phyloP scores from a whole-genome alignment of 2,797 vertebrate species.

The Pantherophis vulpinus region DNA sequence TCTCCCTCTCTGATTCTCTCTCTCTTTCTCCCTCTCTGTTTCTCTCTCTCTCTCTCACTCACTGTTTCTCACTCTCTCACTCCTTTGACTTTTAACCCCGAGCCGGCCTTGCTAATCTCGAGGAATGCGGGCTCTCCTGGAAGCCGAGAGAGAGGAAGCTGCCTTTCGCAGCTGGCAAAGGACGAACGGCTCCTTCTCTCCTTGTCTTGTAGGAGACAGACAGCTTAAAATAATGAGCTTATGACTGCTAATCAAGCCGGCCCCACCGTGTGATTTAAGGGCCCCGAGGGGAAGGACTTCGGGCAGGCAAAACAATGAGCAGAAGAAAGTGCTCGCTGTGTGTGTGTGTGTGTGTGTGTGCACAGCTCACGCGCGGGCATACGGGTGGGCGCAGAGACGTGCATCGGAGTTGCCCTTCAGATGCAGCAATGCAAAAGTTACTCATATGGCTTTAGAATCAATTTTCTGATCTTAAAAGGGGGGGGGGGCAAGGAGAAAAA shows the following conservation, averaged over 20 bases:
- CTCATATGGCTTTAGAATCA: neutral
- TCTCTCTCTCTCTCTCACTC: no score
- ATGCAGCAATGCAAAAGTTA: neutral
- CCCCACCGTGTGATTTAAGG: neutral
- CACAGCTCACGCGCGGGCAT: no score
- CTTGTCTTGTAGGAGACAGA: neutral
- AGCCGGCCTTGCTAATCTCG: neutral
- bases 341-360: no score
- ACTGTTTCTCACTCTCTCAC: neutral
- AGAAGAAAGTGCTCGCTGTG: neutral
- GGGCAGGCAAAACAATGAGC: neutral
- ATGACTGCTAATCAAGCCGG: neutral
- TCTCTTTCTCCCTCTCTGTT: neutral
- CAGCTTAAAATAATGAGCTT: slow-evolving; percentile 15
- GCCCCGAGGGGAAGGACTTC: neutral
- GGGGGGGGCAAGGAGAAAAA: neutral
- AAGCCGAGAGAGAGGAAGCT: neutral
- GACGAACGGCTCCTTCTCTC: neutral
- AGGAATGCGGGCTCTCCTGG: neutral
- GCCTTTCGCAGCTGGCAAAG: neutral
- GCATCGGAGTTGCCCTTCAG: neutral
- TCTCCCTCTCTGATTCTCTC: neutral
- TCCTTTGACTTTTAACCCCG: neutral
- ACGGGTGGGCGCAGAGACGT: neutral
- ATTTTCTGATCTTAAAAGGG: neutral